Conservation (phyloP, 2,797 vertebrate genomes). For the Acanthurus tractus region DNA sequence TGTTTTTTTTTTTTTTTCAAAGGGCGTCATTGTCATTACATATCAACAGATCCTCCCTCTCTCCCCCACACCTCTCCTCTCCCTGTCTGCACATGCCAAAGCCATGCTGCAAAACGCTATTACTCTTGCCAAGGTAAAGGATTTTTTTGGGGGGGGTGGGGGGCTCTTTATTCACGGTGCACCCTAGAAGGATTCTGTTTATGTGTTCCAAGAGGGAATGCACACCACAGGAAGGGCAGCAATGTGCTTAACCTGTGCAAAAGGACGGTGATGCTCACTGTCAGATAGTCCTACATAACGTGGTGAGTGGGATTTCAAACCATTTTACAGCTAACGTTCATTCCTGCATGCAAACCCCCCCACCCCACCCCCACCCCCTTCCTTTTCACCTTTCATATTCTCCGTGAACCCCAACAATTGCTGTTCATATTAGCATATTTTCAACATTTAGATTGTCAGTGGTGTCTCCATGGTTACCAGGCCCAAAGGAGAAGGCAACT, state of each 20-base stretch:
- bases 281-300: slow-evolving; percentile 56
- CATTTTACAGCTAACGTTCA: slow-evolving; percentile 21
- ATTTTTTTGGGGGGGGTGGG: not conserved
- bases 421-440: slow-evolving; percentile 58
- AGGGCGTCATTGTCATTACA: slow-evolving; percentile 86
- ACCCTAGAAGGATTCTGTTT: slow-evolving; percentile 21
- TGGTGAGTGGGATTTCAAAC: slow-evolving; percentile 20
- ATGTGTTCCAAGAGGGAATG: slow-evolving; percentile 23
- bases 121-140: not conserved
- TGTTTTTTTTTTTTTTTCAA: slow-evolving; percentile 44
- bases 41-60: slow-evolving; percentile 86
- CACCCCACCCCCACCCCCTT: not conserved
- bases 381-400: not conserved
- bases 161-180: slow-evolving; percentile 25
- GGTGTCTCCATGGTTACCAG: slow-evolving; percentile 72
- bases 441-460: slow-evolving; percentile 54
- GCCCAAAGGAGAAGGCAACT: slow-evolving; percentile 53
- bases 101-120: slow-evolving; percentile 70
- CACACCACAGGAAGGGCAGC: slow-evolving; percentile 33
- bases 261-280: slow-evolving; percentile 41
- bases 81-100: slow-evolving; percentile 70
- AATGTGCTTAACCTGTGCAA: slow-evolving; percentile 48
- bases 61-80: slow-evolving; percentile 11
- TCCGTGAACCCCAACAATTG: slow-evolving; percentile 4
- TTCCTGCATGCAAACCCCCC: slow-evolving; percentile 33